These are phyloP conservation scores for Nephila pilipes DNA, from an alignment of 1,140 invertebrate genomes.

Conservation along the genomic window DNA sequence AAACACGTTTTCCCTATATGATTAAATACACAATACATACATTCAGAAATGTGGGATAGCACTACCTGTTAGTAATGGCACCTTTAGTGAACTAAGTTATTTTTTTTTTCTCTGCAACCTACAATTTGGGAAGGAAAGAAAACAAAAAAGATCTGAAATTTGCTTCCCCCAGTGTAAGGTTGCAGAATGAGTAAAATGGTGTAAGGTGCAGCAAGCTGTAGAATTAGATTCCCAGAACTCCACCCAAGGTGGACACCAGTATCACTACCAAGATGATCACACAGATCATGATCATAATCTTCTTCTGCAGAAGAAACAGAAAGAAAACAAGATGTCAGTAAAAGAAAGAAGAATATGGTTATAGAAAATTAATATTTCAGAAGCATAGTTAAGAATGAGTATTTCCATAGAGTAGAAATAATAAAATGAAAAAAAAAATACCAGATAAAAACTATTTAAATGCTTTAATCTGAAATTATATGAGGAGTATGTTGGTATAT, in stretches of 20 bases:
- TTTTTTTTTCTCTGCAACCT: constrained; percentile 64
- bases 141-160: constrained; percentile 65
- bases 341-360: neutral
- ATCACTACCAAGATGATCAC: constrained; percentile 93
- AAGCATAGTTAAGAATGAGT: no score
- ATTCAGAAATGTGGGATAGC: constrained; percentile 76
- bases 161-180: constrained; percentile 68
- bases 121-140: constrained; percentile 65
- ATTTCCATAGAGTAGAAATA: no score
- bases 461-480: no score
- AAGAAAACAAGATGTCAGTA: constrained; percentile 66
- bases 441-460: no score
- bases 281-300: constrained; percentile 99
- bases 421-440: no score
- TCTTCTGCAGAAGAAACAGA: constrained; percentile 92
- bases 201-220: constrained; percentile 73
- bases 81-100: constrained; percentile 76
- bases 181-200: constrained; percentile 68
- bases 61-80: constrained; percentile 77
- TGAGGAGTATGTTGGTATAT: no score
- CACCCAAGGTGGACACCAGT: constrained; percentile 88
- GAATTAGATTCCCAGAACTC: constrained; percentile 78
- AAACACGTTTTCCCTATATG: constrained; percentile 47
- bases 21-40: constrained; percentile 66
- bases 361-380: neutral